Base-by-base conservation (phyloP, 1,140 invertebrate species). In the Aplysia californica region DNA sequence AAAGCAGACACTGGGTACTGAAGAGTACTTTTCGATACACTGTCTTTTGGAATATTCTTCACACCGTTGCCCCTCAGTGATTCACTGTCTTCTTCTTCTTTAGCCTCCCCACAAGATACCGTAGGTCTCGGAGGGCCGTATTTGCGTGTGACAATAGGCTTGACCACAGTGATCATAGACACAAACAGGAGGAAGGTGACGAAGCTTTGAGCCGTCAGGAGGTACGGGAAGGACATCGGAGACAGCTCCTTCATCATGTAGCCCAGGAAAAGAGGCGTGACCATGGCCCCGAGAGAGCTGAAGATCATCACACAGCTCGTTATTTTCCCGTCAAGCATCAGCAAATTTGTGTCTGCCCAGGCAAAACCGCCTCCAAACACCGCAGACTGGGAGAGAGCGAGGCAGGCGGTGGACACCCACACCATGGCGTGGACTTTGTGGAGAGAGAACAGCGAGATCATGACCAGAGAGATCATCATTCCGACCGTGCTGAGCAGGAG, bases 221-320 rank as follows among this genome's bases (percentile, higher is more conserved):
- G 38, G 23, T 68, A 68, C 23, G 66, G 66, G 39, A 68, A 68
- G n/a, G 66, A 36, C 66, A 68, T 68, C 36, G n/a, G 66, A 1
- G 66, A 68, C 1, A 44, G 1, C 38, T 68, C 66, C 39, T 68
- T 68, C 66, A 68, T 68, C 2, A 39, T 68, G 21, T 41, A 36
- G 6, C 66, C 66, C 3, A 68, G 20, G n/a, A 68, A 29, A 36
- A 68, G n/a, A 23, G 66, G 66, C 5, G 23, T 20, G 2, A 68
- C 2, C 66, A 68, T 68, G 29, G 39, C 66, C 3, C 66, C 66
- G 18, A 68, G 66, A 23, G 66, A 39, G 21, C 36, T 23, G 20
- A 68, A 68, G 10, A 68, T 6, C 39, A 68, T 68, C 21, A 21
- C 26, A 31, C n/a, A 68, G 66, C 66, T 68, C 18, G 66, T 44